phyloP scores from a whole-genome alignment of 2,113 vertebrate species.

The Pungitius pungitius region DNA sequence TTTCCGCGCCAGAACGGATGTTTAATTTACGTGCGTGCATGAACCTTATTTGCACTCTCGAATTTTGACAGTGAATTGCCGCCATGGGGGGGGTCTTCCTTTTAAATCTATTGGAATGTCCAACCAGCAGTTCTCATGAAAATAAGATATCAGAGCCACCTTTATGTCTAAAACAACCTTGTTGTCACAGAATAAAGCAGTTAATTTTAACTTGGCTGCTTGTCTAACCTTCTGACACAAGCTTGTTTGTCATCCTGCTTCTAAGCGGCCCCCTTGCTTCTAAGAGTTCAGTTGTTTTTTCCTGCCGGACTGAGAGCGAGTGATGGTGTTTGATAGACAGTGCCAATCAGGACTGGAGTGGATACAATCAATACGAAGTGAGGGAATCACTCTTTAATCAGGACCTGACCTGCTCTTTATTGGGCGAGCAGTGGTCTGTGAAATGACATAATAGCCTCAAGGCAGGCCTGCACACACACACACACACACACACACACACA shows the following conservation, averaged over 20 bases:
- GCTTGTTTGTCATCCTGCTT: constrained; percentile 7
- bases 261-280: constrained; percentile 14
- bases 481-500: constrained; percentile 9
- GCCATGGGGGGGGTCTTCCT: too few species aligned
- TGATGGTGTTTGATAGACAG: constrained; percentile 45
- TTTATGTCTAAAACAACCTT: constrained; percentile 10
- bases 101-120: not conserved
- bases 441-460: constrained; percentile 55
- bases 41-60: too few species aligned
- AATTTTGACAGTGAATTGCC: too few species aligned
- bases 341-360: constrained; percentile 54
- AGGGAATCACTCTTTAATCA: constrained; percentile 63
- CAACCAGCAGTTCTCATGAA: not conserved
- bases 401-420: constrained; percentile 54
- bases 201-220: constrained; percentile 1
- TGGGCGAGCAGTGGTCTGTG: constrained; percentile 62
- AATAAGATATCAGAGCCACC: constrained; percentile 4
- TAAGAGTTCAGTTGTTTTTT: constrained; percentile 29
- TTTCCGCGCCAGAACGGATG: too few species aligned
- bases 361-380: constrained; percentile 64
- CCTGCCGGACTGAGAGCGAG: not conserved
- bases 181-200: not conserved
- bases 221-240: constrained; percentile 6
- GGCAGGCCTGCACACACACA: not conserved
- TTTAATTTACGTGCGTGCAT: too few species aligned